phyloP scores from a whole-genome alignment of 2,888 invertebrate species.

The Drepana falcataria region DNA sequence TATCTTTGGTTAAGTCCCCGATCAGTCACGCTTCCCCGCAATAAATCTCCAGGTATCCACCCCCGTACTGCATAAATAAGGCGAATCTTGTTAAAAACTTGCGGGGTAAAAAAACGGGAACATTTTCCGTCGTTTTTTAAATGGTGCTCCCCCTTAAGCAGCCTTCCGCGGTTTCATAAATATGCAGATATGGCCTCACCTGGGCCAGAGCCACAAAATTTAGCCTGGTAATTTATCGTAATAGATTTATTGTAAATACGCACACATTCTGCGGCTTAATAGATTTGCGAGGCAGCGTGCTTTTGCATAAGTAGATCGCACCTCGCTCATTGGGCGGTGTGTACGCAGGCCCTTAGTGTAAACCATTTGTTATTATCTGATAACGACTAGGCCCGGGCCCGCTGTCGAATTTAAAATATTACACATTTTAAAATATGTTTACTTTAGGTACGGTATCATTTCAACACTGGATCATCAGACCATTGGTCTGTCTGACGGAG shows the following conservation, averaged over 20 bases:
- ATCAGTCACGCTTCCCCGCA: conserved; percentile 69
- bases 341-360: conserved; percentile 48
- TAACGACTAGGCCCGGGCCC: conserved; percentile 30
- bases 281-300: conserved; percentile 67
- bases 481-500: too few relatives aligned
- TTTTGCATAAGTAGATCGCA: conserved; percentile 63
- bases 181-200: conserved; percentile 76
- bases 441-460: not conserved
- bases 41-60: conserved; percentile 69
- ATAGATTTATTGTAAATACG: conserved; percentile 75
- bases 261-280: conserved; percentile 61
- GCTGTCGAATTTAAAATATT: conserved; percentile 16
- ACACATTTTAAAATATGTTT: conserved; percentile 2
- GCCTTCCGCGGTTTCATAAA: conserved; percentile 72
- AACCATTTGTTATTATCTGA: conserved; percentile 54
- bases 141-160: conserved; percentile 60
- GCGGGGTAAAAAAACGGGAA: conserved; percentile 59
- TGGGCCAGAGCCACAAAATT: conserved; percentile 71
- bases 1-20: conserved; percentile 54
- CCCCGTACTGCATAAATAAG: conserved; percentile 70
- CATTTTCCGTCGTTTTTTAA: conserved; percentile 70
- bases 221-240: conserved; percentile 72
- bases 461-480: not conserved
- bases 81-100: conserved; percentile 75
- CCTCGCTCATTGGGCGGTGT: conserved; percentile 46